These are phyloP conservation scores for Gastrophryne carolinensis DNA, from an alignment of 2,797 vertebrate species.

Conservation along the genomic window DNA sequence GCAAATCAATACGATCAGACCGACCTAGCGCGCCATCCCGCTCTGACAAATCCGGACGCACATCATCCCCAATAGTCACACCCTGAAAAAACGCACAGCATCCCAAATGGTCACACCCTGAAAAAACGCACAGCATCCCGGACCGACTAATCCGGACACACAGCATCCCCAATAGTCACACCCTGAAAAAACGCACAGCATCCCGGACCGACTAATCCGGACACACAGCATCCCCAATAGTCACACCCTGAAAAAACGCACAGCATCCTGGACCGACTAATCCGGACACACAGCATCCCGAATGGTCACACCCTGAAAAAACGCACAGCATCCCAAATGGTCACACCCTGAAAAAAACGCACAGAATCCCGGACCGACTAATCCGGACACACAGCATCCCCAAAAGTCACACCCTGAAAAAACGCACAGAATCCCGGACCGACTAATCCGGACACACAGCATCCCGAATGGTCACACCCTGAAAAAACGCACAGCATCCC, in stretches of 20 bases:
- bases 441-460: background rate
- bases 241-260: background rate
- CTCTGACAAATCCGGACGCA: background rate
- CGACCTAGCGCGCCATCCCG: background rate
- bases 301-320: background rate
- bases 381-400: background rate
- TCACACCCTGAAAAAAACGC: background rate
- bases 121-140: background rate
- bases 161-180: background rate
- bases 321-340: background rate
- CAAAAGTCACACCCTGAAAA: background rate
- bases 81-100: no score
- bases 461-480: background rate
- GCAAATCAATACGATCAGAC: conserved; percentile 42
- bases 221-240: background rate
- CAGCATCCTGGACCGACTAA: background rate
- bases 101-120: background rate
- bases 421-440: background rate
- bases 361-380: background rate
- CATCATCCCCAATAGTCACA: background rate
- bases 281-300: background rate
- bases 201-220: background rate
- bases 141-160: background rate
- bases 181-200: background rate
- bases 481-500: background rate